These are phyloP conservation scores for Paramisgurnus dabryanus DNA, from an alignment of 2,113 vertebrate species.

Conservation along the genomic window DNA sequence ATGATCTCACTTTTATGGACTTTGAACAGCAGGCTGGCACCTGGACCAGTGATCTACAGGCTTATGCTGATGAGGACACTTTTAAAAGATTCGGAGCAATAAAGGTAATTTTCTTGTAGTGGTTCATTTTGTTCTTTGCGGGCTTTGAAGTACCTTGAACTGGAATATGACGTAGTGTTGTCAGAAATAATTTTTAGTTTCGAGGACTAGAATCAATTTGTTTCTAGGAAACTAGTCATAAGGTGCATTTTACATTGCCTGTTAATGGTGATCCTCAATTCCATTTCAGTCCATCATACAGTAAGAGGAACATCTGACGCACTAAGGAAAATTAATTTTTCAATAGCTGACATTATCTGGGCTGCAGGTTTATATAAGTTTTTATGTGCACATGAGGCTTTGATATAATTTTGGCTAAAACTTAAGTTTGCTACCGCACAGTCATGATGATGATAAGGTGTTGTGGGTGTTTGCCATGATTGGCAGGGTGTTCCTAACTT, in stretches of 20 bases:
- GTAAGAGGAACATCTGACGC: not conserved
- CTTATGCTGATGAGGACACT: constrained; percentile 9
- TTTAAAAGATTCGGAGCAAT: constrained; percentile 8
- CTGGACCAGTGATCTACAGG: constrained; percentile 41
- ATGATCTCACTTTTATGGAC: not conserved
- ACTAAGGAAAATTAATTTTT: constrained; percentile 23
- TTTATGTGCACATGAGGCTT: not conserved
- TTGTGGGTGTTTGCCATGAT: no score
- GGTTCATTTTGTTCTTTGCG: not conserved
- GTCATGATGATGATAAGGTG: no score
- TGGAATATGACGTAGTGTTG: not conserved
- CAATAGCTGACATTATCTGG: not conserved
- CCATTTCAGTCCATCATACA: not conserved
- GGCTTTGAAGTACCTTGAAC: not conserved
- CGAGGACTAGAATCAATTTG: not conserved
- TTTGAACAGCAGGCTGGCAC: constrained; percentile 25
- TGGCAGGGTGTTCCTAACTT: no score
- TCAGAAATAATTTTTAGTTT: not conserved
- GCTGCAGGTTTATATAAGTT: not conserved
- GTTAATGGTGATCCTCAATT: not conserved
- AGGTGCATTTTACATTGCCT: not conserved
- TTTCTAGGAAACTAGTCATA: not conserved
- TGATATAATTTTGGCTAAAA: no score
- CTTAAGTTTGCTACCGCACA: no score
- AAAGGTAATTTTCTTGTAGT: constrained; percentile 37